phyloP scores from a whole-genome alignment of 2,797 vertebrate genomes.

The Paedocypris micromegethes region DNA sequence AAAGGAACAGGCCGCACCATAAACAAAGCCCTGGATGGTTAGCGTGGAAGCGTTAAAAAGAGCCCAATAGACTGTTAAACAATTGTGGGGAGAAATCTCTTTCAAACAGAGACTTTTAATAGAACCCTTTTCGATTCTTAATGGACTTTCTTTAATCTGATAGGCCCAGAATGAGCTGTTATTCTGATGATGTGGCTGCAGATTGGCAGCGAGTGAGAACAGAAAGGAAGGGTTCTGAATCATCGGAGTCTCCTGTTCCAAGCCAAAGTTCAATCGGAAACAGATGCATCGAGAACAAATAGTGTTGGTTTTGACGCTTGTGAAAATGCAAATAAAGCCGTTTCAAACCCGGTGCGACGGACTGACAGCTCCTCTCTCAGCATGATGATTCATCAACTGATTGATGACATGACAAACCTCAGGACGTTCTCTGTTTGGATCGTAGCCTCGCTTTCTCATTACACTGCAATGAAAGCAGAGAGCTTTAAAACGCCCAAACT shows the following conservation, averaged over 20 bases:
- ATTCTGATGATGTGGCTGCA: constrained; percentile 26
- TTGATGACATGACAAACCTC: constrained; percentile 17
- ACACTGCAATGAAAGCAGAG: constrained; percentile 13
- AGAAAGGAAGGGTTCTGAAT: constrained; percentile 22
- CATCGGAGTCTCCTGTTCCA: constrained; percentile 22
- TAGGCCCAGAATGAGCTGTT: constrained; percentile 41
- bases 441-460: background rate
- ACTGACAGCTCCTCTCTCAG: constrained; percentile 27
- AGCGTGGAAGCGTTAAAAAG: constrained; percentile 35
- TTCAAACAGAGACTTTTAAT: constrained; percentile 35
- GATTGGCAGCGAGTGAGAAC: constrained; percentile 25
- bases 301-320: constrained; percentile 14
- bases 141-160: constrained; percentile 44
- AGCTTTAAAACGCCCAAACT: background rate
- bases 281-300: background rate
- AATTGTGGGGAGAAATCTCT: constrained; percentile 37
- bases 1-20: constrained; percentile 5
- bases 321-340: constrained; percentile 28
- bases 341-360: constrained; percentile 18
- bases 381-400: constrained; percentile 19
- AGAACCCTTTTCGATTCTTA: constrained; percentile 37
- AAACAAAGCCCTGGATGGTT: constrained; percentile 12
- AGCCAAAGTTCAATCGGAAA: constrained; percentile 27
- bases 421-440: constrained; percentile 10
- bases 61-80: constrained; percentile 40